A percentile compares a stretch with the other conserved stretches of the same genome.
phyloP scores from a whole-genome alignment of 2,797 vertebrate genomes.

The Phataginus tricuspis region DNA sequence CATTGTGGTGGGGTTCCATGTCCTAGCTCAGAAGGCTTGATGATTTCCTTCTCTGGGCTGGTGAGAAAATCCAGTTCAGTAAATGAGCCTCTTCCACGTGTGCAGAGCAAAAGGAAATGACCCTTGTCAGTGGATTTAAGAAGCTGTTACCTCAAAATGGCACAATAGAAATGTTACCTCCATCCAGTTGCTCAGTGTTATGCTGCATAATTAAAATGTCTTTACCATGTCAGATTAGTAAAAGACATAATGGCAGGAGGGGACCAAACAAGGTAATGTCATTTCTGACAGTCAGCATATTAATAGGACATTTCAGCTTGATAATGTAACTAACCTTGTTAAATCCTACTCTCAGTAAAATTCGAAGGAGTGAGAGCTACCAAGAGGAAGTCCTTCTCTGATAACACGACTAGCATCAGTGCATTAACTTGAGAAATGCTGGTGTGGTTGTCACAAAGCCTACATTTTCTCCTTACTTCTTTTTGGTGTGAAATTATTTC shows the following conservation, averaged over 20 bases:
- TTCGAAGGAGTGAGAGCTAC: neutral
- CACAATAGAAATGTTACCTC: neutral
- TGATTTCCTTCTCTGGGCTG: neutral
- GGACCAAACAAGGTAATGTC: neutral
- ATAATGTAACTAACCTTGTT: neutral
- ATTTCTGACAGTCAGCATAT: neutral
- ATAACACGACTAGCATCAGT: neutral
- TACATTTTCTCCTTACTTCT: neutral
- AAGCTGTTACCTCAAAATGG: neutral
- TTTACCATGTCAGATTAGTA: neutral
- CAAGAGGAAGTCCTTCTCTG: neutral
- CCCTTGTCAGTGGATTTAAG: neutral
- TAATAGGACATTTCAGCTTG: neutral
- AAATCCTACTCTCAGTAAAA: neutral
- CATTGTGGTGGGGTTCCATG: neutral
- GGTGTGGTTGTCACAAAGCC: neutral
- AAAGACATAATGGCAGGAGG: conserved; percentile 3
- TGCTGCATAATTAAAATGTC: neutral
- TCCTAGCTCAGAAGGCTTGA: neutral
- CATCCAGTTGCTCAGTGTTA: neutral
- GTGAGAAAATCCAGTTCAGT: neutral
- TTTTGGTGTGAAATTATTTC: neutral
- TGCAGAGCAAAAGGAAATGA: neutral
- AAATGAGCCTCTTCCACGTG: neutral
- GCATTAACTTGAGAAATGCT: neutral